These are phyloP conservation scores for Diadegma fenestrale DNA, from an alignment of 2,888 invertebrate genomes.

Conservation along the genomic window DNA sequence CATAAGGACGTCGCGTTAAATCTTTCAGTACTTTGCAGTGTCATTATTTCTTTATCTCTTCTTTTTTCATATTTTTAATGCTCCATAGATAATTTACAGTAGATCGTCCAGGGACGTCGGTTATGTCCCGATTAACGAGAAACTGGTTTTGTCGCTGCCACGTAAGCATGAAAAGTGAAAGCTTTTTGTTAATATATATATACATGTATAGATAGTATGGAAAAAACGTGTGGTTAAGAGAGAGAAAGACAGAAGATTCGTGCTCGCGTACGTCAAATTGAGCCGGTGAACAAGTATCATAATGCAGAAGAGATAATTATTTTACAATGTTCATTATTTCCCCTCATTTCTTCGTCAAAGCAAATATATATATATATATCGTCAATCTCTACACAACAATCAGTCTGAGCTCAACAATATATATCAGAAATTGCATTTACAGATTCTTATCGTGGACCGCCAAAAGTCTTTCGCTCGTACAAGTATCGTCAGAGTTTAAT, in stretches of 20 bases:
- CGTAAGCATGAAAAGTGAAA: constrained; percentile 66
- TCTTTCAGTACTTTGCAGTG: constrained; percentile 13
- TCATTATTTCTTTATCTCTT: constrained; percentile 12
- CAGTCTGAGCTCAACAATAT: constrained; percentile 65
- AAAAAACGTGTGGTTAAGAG: constrained; percentile 53
- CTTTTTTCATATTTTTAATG: constrained; percentile 30
- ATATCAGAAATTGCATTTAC: constrained; percentile 54
- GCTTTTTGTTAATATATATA: constrained; percentile 45
- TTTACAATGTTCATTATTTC: constrained; percentile 49
- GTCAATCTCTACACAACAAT: constrained; percentile 64
- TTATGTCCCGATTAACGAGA: constrained; percentile 50
- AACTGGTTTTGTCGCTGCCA: constrained; percentile 58
- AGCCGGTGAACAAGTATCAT: constrained; percentile 58
- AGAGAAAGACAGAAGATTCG: constrained; percentile 39
- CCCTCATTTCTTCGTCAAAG: constrained; percentile 44
- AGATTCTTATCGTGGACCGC: constrained; percentile 52
- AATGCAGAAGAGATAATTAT: constrained; percentile 42
- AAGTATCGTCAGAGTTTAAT: constrained; percentile 5
- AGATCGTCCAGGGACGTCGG: constrained; percentile 42
- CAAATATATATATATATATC: constrained; percentile 58
- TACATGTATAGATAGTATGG: constrained; percentile 45
- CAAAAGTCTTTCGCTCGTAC: constrained; percentile 1
- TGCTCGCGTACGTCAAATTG: constrained; percentile 57
- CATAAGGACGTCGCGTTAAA: constrained; percentile 22
- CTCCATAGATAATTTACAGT: constrained; percentile 50